A percentile compares a stretch with the other conserved stretches of the same genome.
Evolutionary conservation across 1,140 invertebrate genomes (phyloP).

Genomic region (Leptinotarsa texana): DNA sequence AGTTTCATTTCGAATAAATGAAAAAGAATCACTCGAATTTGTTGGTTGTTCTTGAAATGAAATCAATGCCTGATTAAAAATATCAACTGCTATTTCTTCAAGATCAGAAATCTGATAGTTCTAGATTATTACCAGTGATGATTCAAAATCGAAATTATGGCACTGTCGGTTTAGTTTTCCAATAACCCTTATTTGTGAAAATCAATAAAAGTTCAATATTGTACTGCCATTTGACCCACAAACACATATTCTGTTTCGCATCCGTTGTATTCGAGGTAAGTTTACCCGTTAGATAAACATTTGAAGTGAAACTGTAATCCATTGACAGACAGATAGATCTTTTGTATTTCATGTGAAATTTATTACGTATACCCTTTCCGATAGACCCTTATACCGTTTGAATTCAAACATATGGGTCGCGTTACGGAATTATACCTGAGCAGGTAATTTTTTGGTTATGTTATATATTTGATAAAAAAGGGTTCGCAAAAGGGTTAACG

Average conservation of each 20-base stretch:
- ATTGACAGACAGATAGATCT: slow-evolving; percentile 29
- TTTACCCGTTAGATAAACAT: slow-evolving; percentile 15
- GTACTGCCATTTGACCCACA: neutral
- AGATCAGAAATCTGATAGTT: too few species aligned
- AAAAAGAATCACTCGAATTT: too few species aligned
- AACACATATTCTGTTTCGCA: slow-evolving; percentile 15
- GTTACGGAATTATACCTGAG: slow-evolving; percentile 26
- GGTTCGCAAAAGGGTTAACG: slow-evolving; percentile 27
- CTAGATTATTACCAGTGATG: too few species aligned
- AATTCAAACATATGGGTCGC: slow-evolving; percentile 39
- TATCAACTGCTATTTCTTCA: too few species aligned
- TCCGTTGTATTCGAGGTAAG: neutral
- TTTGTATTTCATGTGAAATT: slow-evolving; percentile 34
- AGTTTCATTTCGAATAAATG: too few species aligned
- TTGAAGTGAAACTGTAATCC: neutral
- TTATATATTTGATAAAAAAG: neutral
- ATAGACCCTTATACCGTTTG: slow-evolving; percentile 30
- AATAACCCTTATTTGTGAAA: neutral
- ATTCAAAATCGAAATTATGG: too few species aligned
- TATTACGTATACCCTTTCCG: slow-evolving; percentile 28
- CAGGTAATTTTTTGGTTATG: neutral
- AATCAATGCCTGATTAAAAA: too few species aligned
- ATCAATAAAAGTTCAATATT: neutral
- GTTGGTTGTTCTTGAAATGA: too few species aligned
- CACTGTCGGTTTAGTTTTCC: neutral